Percentiles rank a stretch among this genome's conserved stretches.
Evolutionary conservation across 2,888 invertebrate genomes (phyloP).

Genomic region (Drosophila antonietae): DNA sequence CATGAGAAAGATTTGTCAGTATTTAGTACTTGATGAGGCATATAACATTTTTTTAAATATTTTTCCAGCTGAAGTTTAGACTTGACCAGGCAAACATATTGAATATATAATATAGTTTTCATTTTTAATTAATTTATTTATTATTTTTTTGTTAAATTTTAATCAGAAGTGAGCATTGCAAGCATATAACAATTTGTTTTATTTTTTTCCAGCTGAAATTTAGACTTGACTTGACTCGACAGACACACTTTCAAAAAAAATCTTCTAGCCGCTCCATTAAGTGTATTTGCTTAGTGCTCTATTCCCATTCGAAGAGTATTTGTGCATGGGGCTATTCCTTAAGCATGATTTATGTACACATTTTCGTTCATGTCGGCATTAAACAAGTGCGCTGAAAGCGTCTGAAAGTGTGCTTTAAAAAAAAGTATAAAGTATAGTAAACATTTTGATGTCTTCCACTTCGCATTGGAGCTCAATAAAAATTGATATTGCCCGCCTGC

Average conservation of each 20-base stretch:
- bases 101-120: too few species aligned
- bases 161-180: too few species aligned
- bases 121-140: too few species aligned
- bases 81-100: too few species aligned
- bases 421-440: constrained; percentile 32
- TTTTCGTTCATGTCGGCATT: constrained; percentile 10
- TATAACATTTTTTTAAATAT: too few species aligned
- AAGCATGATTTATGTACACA: constrained; percentile 13
- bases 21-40: too few species aligned
- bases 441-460: constrained; percentile 5
- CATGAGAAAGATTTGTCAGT: too few species aligned
- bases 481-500: constrained; percentile 33
- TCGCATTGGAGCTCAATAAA: constrained; percentile 41
- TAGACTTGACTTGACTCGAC: background rate
- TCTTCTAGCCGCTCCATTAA: background rate
- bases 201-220: too few species aligned
- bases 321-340: background rate
- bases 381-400: constrained; percentile 6
- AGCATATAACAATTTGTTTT: too few species aligned
- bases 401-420: constrained; percentile 19
- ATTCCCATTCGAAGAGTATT: background rate
- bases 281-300: constrained; percentile 10
- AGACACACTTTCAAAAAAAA: background rate
- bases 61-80: too few species aligned
- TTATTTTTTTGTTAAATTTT: too few species aligned